Evolutionary conservation across 23 tunicate species (phyloP), one percentile per base, ranked within the genome.

Genomic region (Trididemnum clinides): DNA sequence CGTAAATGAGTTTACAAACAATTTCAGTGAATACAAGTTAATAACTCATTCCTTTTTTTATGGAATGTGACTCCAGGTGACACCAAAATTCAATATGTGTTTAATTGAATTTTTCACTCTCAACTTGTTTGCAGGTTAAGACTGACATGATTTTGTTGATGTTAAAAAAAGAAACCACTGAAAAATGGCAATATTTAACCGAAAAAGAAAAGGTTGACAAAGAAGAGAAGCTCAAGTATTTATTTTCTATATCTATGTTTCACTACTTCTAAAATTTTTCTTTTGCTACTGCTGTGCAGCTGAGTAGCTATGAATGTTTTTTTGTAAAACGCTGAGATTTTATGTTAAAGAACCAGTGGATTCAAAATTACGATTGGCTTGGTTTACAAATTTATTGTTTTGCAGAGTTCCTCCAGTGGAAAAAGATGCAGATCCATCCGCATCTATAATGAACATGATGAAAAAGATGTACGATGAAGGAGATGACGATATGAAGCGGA

Each of bases 391-490:
- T 23, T 5, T 22, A 18, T 62, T 62, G 15, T 62, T 12, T 59
- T 33, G 20, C 69, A 87, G 90, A 38, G 50, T 31, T 22, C 78
- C 92, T 33, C 25, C 39, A 5, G 33, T 88, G 57, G 94, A 85
- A 66, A 89, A 94, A 70, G 37, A 85, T 32, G 94, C n/a, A 6
- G 98, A 94, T 75, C 98, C 98, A 1, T 84, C 95, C 22, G 89
- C 85, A 12, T 81, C 87, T 19, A 89, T 94, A 34, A 94, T 94
- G 98, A 66, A 74, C 66, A 82, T 94, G 98, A 94, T 94, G 98
- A 94, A 89, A 83, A 94, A 94, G 57, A 94, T 94, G 98, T 94
- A 94, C 35, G 88, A 87, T 33, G 98, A 94, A 59, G 98, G 98
- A 5, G 98, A 94, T 69, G 98, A 94, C 69, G 98, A 94, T 0